phyloP scores from a whole-genome alignment of 2,888 invertebrate genomes.

The Frankliniella intonsa region DNA sequence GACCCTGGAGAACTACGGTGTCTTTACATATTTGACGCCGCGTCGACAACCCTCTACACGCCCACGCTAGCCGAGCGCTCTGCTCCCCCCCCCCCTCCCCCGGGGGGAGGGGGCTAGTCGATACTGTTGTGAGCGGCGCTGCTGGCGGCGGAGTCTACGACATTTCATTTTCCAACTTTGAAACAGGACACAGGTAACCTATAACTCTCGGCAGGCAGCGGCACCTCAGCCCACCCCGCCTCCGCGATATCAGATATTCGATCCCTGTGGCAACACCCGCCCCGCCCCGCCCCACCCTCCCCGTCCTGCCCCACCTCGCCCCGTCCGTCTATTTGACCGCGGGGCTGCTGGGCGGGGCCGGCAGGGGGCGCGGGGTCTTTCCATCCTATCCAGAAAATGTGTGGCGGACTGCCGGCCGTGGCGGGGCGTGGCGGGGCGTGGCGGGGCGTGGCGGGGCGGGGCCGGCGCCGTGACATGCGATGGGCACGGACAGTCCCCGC shows the following conservation, averaged over 20 bases:
- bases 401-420: not conserved
- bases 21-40: not conserved
- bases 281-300: too few species aligned
- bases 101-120: too few species aligned
- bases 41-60: too few species aligned
- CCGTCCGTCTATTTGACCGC: too few species aligned
- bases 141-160: too few species aligned
- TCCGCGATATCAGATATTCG: not conserved
- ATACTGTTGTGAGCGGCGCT: not conserved
- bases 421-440: not conserved
- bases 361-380: too few species aligned
- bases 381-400: too few species aligned
- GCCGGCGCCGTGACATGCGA: not conserved
- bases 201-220: not conserved
- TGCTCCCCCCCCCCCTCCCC: too few species aligned
- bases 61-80: too few species aligned
- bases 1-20: not conserved
- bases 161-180: not conserved
- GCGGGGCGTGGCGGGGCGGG: not conserved
- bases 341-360: too few species aligned
- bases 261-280: too few species aligned
- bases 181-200: not conserved
- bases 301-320: too few species aligned
- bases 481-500: not conserved
- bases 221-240: not conserved